A percentile compares a stretch with the other conserved stretches of the same genome.
phyloP scores from a whole-genome alignment of 2,113 vertebrate species.

The Camarhynchus parvulus region DNA sequence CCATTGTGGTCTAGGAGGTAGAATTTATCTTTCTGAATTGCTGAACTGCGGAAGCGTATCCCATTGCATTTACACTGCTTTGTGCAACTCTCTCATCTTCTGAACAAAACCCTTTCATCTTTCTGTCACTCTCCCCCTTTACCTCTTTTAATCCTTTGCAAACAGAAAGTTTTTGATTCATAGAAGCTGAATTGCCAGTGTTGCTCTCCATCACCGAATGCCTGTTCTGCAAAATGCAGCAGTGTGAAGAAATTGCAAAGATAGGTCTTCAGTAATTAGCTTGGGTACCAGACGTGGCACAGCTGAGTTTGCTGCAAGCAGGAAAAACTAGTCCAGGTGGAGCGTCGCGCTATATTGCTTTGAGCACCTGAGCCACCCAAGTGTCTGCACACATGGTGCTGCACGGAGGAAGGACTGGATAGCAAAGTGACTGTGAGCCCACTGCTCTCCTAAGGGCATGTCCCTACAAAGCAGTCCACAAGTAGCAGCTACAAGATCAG shows the following conservation, averaged over 20 bases:
- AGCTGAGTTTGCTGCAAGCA: constrained; percentile 51
- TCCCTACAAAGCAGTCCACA: neutral
- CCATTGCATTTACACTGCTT: neutral
- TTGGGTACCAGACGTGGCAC: neutral
- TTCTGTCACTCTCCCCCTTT: neutral
- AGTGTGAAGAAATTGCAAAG: constrained; percentile 10
- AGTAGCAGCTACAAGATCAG: neutral
- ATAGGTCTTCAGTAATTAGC: constrained; percentile 27
- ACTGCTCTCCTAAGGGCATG: neutral
- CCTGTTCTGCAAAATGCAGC: constrained; percentile 10
- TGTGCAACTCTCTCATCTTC: neutral
- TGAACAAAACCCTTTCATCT: neutral
- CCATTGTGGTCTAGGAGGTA: neutral
- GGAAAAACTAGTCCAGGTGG: constrained; percentile 52
- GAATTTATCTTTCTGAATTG: neutral
- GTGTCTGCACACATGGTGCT: neutral
- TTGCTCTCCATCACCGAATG: neutral
- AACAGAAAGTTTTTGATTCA: neutral
- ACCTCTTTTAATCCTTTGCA: neutral
- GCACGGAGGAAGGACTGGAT: neutral
- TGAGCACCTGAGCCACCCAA: neutral
- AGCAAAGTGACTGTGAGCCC: neutral
- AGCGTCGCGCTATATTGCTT: neutral
- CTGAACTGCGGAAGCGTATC: neutral
- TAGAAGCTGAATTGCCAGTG: neutral